Conservation (phyloP, 2,113 vertebrate species). For the Heterotilapia buettikoferi region DNA sequence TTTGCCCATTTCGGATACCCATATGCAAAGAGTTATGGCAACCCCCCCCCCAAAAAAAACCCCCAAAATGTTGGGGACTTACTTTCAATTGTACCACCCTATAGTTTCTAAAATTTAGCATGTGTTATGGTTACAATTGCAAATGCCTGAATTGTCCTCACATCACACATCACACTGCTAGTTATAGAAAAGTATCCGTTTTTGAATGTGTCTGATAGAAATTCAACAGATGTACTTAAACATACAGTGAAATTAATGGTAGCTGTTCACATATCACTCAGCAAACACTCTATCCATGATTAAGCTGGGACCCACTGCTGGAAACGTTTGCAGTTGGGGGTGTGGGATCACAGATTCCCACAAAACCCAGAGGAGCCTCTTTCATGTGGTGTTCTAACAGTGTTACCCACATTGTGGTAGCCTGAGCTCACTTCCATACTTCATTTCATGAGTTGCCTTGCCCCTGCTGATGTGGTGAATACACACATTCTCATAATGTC, state of each 20-base stretch:
- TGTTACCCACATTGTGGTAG: conserved; percentile 45
- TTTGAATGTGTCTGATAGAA: background rate
- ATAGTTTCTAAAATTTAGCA: background rate
- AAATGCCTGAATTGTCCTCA: background rate
- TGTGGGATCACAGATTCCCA: background rate
- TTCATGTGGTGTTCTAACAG: conserved; percentile 63
- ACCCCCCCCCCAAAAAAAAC: no score
- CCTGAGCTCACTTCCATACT: conserved; percentile 57
- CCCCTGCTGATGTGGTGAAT: conserved; percentile 28
- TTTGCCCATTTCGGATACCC: background rate
- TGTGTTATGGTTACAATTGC: background rate
- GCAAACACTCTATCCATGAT: conserved; percentile 28
- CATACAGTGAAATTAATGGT: background rate
- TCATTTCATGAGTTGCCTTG: conserved; percentile 8
- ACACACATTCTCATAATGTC: conserved; percentile 24
- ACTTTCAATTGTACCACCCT: background rate
- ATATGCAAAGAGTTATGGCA: background rate
- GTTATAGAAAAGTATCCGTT: background rate
- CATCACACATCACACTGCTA: background rate
- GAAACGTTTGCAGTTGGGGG: background rate
- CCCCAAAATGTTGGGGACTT: background rate
- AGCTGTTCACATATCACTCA: conserved; percentile 7
- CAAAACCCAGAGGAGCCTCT: conserved; percentile 28
- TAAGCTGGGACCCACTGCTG: conserved; percentile 17
- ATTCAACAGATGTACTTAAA: background rate